These are phyloP conservation scores for Acanthococcus lagerstroemiae DNA, from an alignment of 2,888 invertebrate genomes.

Conservation along the genomic window DNA sequence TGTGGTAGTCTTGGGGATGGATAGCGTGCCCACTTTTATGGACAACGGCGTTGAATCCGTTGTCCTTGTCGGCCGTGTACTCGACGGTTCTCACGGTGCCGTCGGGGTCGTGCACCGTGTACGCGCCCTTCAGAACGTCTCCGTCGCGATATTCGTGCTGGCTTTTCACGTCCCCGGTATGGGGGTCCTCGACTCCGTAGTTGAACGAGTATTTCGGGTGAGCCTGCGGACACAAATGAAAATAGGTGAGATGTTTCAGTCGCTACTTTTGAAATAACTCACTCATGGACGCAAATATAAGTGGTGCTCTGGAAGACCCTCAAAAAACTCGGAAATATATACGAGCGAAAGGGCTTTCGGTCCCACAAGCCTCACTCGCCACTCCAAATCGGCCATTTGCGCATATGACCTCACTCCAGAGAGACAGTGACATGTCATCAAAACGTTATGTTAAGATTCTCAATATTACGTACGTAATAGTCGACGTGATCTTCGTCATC, in stretches of 20 bases:
- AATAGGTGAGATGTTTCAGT: not conserved
- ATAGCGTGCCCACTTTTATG: conserved; percentile 37
- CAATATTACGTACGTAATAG: conserved; percentile 35
- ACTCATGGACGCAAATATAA: not conserved
- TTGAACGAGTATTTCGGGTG: conserved; percentile 38
- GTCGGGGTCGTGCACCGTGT: conserved; percentile 38
- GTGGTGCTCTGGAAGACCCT: not conserved
- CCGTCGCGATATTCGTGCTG: conserved; percentile 37
- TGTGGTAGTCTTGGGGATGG: conserved; percentile 34
- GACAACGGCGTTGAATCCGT: conserved; percentile 38
- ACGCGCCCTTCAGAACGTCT: conserved; percentile 38
- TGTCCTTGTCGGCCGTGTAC: conserved; percentile 38
- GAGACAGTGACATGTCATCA: not conserved
- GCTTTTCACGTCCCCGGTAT: conserved; percentile 38
- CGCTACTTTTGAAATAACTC: not conserved
- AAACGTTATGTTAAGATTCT: not conserved
- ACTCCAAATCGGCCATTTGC: no score
- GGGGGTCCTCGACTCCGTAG: conserved; percentile 37
- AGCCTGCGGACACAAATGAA: conserved; percentile 34
- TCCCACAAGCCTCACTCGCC: not conserved
- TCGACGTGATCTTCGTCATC: conserved; percentile 35
- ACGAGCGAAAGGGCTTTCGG: not conserved
- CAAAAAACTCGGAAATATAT: not conserved
- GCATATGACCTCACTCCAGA: not conserved
- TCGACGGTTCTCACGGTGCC: conserved; percentile 38